phyloP scores from a whole-genome alignment of 1,140 invertebrate genomes.

The Danaus plexippus region DNA sequence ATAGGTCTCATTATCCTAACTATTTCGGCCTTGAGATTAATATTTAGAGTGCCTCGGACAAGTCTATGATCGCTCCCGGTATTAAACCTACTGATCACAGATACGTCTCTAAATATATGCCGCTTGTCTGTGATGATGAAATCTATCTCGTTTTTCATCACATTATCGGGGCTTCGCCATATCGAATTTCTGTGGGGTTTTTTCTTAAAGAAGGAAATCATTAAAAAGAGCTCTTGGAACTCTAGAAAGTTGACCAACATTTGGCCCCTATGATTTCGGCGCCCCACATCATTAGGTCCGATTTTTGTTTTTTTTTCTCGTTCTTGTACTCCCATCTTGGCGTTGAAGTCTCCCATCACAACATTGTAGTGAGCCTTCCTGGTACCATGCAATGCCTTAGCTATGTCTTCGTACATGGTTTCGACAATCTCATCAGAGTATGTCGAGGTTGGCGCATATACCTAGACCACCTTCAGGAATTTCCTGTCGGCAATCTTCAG shows the following conservation, averaged over 20 bases:
- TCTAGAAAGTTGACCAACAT: slow-evolving; percentile 13
- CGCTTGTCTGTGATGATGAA: background rate
- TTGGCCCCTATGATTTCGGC: slow-evolving; percentile 9
- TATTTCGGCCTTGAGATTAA: too few species aligned
- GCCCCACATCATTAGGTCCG: slow-evolving; percentile 5
- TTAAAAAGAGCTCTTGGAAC: background rate
- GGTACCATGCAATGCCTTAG: slow-evolving; percentile 14
- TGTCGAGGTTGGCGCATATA: slow-evolving; percentile 27
- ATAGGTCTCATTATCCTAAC: too few species aligned
- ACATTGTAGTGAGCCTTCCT: slow-evolving; percentile 11
- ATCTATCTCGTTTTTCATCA: too few species aligned
- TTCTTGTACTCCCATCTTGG: slow-evolving; percentile 12
- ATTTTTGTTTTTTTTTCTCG: slow-evolving; percentile 6
- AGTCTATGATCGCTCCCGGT: background rate
- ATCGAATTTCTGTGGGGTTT: too few species aligned
- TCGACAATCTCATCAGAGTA: slow-evolving; percentile 29
- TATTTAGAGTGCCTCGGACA: background rate
- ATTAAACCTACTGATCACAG: background rate
- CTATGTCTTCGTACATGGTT: slow-evolving; percentile 24
- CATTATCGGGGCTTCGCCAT: too few species aligned
- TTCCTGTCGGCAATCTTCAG: slow-evolving; percentile 24
- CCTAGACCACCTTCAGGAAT: slow-evolving; percentile 25
- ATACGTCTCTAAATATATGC: background rate
- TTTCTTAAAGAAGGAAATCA: too few species aligned
- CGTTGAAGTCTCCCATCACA: too few species aligned